Base-by-base conservation (phyloP, 2,888 invertebrate genomes). In the Galeruca laticollis region DNA sequence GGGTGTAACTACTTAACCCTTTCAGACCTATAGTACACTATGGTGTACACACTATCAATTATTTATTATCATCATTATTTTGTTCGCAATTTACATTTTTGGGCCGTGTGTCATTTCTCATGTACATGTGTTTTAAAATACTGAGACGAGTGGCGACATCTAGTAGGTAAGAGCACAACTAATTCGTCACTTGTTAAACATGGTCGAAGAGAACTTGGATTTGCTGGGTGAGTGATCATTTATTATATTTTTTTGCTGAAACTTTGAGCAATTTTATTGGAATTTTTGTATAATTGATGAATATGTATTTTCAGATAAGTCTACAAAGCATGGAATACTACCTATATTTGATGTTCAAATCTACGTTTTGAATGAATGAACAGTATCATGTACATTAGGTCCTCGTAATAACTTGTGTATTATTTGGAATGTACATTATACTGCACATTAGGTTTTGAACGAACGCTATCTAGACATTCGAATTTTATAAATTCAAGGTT, bases 371-470 rank as follows among this genome's bases (percentile, higher is more conserved):
- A 40, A 6, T 40, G n/a, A 40, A 40, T 40, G 40, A 5, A 40
- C 40, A 40, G 40, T 40, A 40, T 40, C 40, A 40, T 40, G 40
- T 40, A 6, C 2, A 40, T 40, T 40, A 11, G 37, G 37, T 37
- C 37, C 37, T 37, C 37, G 37, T 37, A 37, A 37, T 37, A 37
- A 37, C 37, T 37, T 37, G 37, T 37, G 37, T 37, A 37, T 37
- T 37, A 37, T n/a, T n/a, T n/a, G n/a, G n/a, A n/a, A n/a, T n/a
- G n/a, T n/a, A n/a, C n/a, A n/a, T n/a, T n/a, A n/a, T 37, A 37
- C 37, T 37, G 37, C 10, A 37, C 37, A 37, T 37, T 37, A 11
- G 11, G 37, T 37, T 11, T 37, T 37, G 11, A 37, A 37, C 37
- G 11, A 37, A 37, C 37, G 37, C 37, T 2, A 40, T 40, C 2